Percentiles rank a stretch among this genome's conserved stretches.
These are phyloP conservation scores for Helicoverpa zea DNA, from an alignment of 1,140 invertebrate genomes.

Conservation along the genomic window DNA sequence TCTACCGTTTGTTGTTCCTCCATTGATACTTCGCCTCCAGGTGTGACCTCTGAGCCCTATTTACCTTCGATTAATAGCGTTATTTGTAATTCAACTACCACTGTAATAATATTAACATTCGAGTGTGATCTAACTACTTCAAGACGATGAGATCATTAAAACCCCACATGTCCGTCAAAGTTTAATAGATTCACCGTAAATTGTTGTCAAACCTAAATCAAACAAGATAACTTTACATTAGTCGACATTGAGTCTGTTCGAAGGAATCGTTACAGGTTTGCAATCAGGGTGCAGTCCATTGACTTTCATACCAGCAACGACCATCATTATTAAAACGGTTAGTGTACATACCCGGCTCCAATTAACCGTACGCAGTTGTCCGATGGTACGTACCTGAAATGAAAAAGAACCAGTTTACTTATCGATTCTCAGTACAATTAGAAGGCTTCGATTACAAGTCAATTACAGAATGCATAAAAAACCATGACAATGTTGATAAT, in stretches of 20 bases:
- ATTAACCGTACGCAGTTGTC: constrained; percentile 46
- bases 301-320: constrained; percentile 51
- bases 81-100: constrained; percentile 44
- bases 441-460: constrained; percentile 58
- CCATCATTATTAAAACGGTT: constrained; percentile 47
- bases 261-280: constrained; percentile 45
- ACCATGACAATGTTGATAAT: constrained; percentile 43
- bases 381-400: constrained; percentile 70
- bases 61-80: constrained; percentile 33
- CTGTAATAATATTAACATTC: constrained; percentile 14
- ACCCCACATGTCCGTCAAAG: not conserved
- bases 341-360: constrained; percentile 49
- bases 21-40: constrained; percentile 17
- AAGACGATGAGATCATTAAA: constrained; percentile 28
- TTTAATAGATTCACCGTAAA: constrained; percentile 16
- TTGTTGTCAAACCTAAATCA: constrained; percentile 39
- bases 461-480: constrained; percentile 59
- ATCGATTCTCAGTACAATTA: constrained; percentile 53
- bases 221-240: constrained; percentile 26
- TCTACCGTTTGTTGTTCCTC: not conserved
- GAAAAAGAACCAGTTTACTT: constrained; percentile 64
- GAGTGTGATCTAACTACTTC: not conserved
- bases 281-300: constrained; percentile 43
- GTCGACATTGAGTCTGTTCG: constrained; percentile 25
- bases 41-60: constrained; percentile 46